A percentile compares a stretch with the other conserved stretches of the same genome.
These are phyloP conservation scores for Intellagama lesueurii DNA, from an alignment of 2,797 vertebrate species.

Conservation along the genomic window DNA sequence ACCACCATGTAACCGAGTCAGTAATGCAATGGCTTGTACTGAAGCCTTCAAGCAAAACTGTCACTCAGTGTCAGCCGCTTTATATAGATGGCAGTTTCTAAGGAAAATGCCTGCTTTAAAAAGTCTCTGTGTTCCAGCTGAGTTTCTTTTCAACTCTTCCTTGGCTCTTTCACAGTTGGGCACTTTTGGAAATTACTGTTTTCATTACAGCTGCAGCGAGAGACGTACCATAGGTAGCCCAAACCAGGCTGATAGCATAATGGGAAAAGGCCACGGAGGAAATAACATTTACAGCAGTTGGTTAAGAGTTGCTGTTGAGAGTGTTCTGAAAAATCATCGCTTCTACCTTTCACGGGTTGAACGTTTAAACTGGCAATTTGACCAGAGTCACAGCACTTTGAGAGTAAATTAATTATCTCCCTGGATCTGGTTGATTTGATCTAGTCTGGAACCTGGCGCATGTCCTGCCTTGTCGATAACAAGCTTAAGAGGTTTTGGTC, in stretches of 20 bases:
- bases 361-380: conserved; percentile 21
- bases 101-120: conserved; percentile 11
- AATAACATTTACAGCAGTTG: conserved; percentile 34
- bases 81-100: conserved; percentile 19
- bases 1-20: neutral
- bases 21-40: neutral
- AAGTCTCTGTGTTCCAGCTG: conserved; percentile 36
- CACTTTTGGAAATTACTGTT: conserved; percentile 52
- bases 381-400: neutral
- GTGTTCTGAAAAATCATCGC: conserved; percentile 20
- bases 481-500: neutral
- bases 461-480: neutral
- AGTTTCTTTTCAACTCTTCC: conserved; percentile 32
- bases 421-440: neutral
- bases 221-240: conserved; percentile 23
- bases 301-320: conserved; percentile 4
- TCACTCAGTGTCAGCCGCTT: conserved; percentile 12
- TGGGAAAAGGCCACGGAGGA: conserved; percentile 13
- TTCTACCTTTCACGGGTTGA: conserved; percentile 19
- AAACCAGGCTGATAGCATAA: conserved; percentile 1
- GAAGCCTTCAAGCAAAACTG: conserved; percentile 9
- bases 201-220: conserved; percentile 37
- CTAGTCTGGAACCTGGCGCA: neutral
- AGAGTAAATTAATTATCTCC: conserved; percentile 18
- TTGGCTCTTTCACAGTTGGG: conserved; percentile 34